Evolutionary conservation across 2,797 vertebrate genomes (phyloP).

Genomic region (Sternarchorhynchus goeldii): DNA sequence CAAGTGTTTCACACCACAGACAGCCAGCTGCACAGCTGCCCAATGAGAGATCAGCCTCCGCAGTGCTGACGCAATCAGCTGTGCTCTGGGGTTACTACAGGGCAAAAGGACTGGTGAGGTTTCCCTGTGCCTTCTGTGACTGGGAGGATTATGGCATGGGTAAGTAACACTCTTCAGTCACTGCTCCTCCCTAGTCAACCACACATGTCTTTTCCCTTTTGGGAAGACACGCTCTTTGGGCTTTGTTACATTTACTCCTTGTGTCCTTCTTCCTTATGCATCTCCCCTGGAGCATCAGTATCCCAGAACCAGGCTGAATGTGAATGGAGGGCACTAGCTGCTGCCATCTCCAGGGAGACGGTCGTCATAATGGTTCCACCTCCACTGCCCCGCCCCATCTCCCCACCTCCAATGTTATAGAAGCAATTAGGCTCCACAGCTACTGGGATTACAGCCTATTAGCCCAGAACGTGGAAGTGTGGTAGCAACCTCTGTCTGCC

Average conservation of each 20-base stretch:
- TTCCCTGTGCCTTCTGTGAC: background rate
- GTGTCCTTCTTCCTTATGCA: background rate
- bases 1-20: constrained; percentile 4
- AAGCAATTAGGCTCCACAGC: constrained; percentile 68
- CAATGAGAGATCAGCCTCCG: constrained; percentile 16
- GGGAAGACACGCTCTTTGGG: background rate
- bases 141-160: background rate
- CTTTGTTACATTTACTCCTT: background rate
- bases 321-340: background rate
- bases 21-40: constrained; percentile 13
- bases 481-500: constrained; percentile 60
- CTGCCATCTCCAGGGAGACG: constrained; percentile 31
- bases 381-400: constrained; percentile 61
- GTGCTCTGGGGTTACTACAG: constrained; percentile 25
- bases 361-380: constrained; percentile 1
- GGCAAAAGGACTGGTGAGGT: background rate
- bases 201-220: background rate
- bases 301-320: background rate
- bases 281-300: background rate
- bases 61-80: constrained; percentile 23
- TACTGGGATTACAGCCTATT: constrained; percentile 72
- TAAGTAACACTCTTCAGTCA: background rate
- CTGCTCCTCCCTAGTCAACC: background rate
- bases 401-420: constrained; percentile 68
- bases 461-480: constrained; percentile 66